phyloP scores from a whole-genome alignment of 2,888 invertebrate species.

The Cremastinae sp. region DNA sequence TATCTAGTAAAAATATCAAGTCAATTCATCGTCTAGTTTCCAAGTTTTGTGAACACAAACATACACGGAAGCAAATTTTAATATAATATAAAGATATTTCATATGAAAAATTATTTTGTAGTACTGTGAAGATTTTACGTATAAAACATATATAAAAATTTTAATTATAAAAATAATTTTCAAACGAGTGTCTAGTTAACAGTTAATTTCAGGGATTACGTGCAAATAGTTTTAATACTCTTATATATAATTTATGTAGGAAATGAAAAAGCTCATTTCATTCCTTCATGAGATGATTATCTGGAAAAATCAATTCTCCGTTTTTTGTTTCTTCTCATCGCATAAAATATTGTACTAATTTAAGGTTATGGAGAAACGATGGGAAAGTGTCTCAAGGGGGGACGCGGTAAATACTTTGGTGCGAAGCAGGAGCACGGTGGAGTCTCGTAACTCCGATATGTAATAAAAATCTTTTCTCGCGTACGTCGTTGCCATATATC shows the following conservation, averaged over 20 bases:
- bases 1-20: too few species aligned
- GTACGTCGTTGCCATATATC: constrained; percentile 49
- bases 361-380: constrained; percentile 42
- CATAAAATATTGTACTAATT: constrained; percentile 60
- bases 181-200: too few species aligned
- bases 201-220: constrained; percentile 1
- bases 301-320: constrained; percentile 44
- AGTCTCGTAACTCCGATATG: constrained; percentile 62
- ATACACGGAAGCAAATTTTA: too few species aligned
- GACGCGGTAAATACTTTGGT: constrained; percentile 33
- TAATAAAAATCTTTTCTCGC: constrained; percentile 74
- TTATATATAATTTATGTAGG: too few species aligned
- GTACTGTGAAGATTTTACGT: too few species aligned
- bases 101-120: too few species aligned
- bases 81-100: too few species aligned
- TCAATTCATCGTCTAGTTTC: too few species aligned
- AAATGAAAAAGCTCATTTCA: constrained; percentile 7
- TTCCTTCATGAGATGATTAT: constrained; percentile 18
- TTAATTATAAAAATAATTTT: too few species aligned
- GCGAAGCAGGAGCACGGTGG: constrained; percentile 9
- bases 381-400: constrained; percentile 33
- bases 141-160: too few species aligned
- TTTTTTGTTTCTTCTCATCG: not conserved
- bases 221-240: too few species aligned
- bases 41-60: too few species aligned